These are phyloP conservation scores for Saturnia pavonia DNA, from an alignment of 2,888 invertebrate genomes.

Conservation along the genomic window DNA sequence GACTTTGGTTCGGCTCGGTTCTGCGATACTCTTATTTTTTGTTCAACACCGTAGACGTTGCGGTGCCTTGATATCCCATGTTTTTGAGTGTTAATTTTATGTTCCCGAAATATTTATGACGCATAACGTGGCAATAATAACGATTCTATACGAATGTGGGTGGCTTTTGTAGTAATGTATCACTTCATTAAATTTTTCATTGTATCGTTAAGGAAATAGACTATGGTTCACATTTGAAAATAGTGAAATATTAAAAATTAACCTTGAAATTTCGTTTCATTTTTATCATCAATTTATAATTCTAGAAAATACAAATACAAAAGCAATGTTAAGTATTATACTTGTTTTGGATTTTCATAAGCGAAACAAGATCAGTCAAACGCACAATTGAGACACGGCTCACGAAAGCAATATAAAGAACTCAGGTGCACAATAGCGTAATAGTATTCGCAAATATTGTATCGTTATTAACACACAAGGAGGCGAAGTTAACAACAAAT, in stretches of 20 bases:
- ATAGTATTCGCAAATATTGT: slow-evolving; percentile 80
- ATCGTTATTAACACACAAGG: slow-evolving; percentile 79
- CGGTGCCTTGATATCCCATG: slow-evolving; percentile 79
- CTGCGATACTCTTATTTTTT: slow-evolving; percentile 77
- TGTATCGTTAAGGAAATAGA: slow-evolving; percentile 20
- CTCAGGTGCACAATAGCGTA: slow-evolving; percentile 72
- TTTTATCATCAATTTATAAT: neutral
- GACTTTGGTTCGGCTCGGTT: slow-evolving; percentile 57
- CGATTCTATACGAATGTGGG: slow-evolving; percentile 79
- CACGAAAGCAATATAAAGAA: slow-evolving; percentile 56
- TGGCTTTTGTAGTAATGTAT: slow-evolving; percentile 74
- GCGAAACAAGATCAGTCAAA: slow-evolving; percentile 66
- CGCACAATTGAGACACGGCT: slow-evolving; percentile 63
- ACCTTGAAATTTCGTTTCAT: neutral
- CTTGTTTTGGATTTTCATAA: slow-evolving; percentile 30
- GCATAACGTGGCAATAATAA: slow-evolving; percentile 79
- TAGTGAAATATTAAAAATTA: neutral
- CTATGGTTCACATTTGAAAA: slow-evolving; percentile 19
- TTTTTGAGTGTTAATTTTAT: slow-evolving; percentile 81
- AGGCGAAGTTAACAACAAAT: slow-evolving; percentile 79
- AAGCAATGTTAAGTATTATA: slow-evolving; percentile 10
- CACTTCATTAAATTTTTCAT: slow-evolving; percentile 65
- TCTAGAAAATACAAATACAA: neutral
- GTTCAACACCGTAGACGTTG: slow-evolving; percentile 72
- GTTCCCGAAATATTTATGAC: slow-evolving; percentile 81